A percentile compares a stretch with the other conserved stretches of the same genome.
Conservation (phyloP, 2,888 invertebrate genomes). For the Platycheirus albimanus region DNA sequence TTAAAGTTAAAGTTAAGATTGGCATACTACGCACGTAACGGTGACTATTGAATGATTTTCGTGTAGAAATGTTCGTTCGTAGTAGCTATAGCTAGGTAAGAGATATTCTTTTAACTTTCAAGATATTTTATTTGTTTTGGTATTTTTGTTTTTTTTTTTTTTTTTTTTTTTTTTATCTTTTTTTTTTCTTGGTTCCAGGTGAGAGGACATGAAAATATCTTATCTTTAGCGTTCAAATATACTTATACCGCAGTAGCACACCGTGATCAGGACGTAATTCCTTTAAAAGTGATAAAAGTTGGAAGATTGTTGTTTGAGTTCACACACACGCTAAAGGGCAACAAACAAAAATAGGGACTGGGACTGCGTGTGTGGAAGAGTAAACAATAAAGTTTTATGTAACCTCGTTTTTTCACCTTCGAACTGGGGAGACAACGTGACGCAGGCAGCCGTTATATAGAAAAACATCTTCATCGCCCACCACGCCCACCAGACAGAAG, state of each 20-base stretch:
- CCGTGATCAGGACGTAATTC: constrained; percentile 17
- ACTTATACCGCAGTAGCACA: background rate
- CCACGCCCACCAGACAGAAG: too few relatives aligned
- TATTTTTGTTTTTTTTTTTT: too few relatives aligned
- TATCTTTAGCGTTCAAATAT: constrained; percentile 11
- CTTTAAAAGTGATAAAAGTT: constrained; percentile 41
- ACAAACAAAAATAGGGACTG: background rate
- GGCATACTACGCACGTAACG: constrained; percentile 65
- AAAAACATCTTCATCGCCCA: too few relatives aligned
- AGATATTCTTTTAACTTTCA: background rate
- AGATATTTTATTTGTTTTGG: constrained; percentile 5
- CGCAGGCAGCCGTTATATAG: too few relatives aligned
- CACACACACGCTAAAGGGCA: constrained; percentile 9
- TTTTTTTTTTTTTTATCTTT: too few relatives aligned
- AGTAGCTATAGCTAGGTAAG: background rate
- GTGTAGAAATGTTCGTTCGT: constrained; percentile 1
- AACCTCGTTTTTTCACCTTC: constrained; percentile 17
- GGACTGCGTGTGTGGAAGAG: background rate
- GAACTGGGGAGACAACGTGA: constrained; percentile 2
- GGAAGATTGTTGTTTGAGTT: constrained; percentile 33
- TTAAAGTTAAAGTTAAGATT: constrained; percentile 43
- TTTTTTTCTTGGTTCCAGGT: constrained; percentile 6
- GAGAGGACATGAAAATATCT: constrained; percentile 23
- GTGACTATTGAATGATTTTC: constrained; percentile 60
- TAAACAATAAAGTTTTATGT: constrained; percentile 23